phyloP scores from a whole-genome alignment of 2,888 invertebrate genomes.

The Hedya salicella region DNA sequence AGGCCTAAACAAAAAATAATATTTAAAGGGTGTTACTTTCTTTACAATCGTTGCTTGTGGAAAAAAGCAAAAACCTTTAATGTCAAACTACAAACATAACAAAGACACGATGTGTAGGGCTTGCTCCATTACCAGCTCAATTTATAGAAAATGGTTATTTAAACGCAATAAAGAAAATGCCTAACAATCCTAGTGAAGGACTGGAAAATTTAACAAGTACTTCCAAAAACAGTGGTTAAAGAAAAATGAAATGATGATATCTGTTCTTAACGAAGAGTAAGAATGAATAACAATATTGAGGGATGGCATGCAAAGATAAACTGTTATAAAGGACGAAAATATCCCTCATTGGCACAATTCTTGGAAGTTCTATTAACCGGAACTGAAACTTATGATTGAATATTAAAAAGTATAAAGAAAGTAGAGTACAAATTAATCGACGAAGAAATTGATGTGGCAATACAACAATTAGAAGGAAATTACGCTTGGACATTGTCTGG shows the following conservation, averaged over 20 bases:
- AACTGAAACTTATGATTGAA: constrained; percentile 5
- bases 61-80: constrained; percentile 30
- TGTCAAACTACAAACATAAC: constrained; percentile 18
- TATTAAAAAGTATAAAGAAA: not conserved
- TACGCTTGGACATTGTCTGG: constrained; percentile 15
- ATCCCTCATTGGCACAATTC: constrained; percentile 22
- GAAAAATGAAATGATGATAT: constrained; percentile 18
- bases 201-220: constrained; percentile 12
- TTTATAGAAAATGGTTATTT: constrained; percentile 23
- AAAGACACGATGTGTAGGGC: constrained; percentile 32
- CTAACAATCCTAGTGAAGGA: constrained; percentile 5
- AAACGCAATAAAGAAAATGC: constrained; percentile 3
- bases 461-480: constrained; percentile 18
- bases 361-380: constrained; percentile 14
- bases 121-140: constrained; percentile 26
- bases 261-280: constrained; percentile 26
- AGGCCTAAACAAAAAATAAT: too few relatives aligned
- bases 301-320: constrained; percentile 29
- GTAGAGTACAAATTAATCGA: constrained; percentile 18
- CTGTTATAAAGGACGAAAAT: constrained; percentile 28
- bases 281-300: constrained; percentile 12
- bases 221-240: constrained; percentile 22
- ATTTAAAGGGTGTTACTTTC: constrained; percentile 30
- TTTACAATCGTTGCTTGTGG: constrained; percentile 32
- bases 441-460: constrained; percentile 16